Percentiles rank a stretch among this genome's conserved stretches.
These are phyloP conservation scores for Pyrocephalus nanus DNA, from an alignment of 2,797 vertebrate genomes.

Conservation along the genomic window DNA sequence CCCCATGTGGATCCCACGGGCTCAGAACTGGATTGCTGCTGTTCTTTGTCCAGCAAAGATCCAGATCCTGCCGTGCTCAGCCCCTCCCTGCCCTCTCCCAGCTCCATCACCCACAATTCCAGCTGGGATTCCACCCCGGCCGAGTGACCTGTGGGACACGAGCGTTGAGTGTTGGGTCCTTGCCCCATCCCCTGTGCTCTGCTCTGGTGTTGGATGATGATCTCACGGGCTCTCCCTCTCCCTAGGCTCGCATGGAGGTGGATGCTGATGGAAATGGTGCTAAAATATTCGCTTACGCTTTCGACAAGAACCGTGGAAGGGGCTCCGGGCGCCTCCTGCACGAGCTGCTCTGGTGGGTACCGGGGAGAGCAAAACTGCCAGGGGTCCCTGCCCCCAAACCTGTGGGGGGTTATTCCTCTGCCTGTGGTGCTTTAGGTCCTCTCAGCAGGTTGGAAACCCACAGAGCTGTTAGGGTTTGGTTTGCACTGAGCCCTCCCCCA, in stretches of 20 bases:
- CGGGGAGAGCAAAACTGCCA: accelerated
- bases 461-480: neutral
- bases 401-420: neutral
- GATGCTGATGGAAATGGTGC: slow-evolving; percentile 98
- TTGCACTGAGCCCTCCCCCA: neutral
- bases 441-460: neutral
- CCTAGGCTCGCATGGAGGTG: slow-evolving; percentile 97
- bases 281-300: slow-evolving; percentile 97
- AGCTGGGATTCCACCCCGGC: neutral
- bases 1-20: neutral
- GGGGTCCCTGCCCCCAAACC: neutral
- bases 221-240: neutral
- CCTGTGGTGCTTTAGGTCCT: neutral
- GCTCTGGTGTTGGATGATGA: accelerated
- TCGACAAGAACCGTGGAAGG: slow-evolving; percentile 95
- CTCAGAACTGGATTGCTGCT: neutral
- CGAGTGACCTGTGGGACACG: neutral
- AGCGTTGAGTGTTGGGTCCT: neutral
- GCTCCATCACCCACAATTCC: neutral
- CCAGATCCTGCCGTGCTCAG: neutral
- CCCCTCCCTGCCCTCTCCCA: neutral
- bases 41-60: no score
- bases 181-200: accelerated
- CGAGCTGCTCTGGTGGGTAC: slow-evolving; percentile 92
- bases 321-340: slow-evolving; percentile 92